Evolutionary conservation across 1,140 invertebrate genomes (phyloP).

Genomic region (Gryllus bimaculatus): DNA sequence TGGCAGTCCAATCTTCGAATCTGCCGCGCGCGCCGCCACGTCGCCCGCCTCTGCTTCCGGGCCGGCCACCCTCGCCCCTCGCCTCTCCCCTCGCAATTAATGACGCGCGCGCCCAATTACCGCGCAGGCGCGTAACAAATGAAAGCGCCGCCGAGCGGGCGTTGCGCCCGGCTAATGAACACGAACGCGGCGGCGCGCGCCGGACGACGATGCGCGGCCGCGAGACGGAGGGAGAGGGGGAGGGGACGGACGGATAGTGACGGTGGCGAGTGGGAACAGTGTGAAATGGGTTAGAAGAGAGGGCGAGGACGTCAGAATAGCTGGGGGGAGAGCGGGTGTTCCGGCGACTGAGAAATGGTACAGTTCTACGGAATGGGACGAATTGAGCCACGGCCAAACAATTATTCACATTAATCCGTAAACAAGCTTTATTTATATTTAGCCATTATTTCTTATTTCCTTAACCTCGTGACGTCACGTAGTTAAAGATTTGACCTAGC

Average conservation of each 20-base stretch:
- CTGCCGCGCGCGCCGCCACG: background rate
- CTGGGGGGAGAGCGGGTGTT: no score
- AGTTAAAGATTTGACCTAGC: no score
- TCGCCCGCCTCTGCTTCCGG: no score
- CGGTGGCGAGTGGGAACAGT: background rate
- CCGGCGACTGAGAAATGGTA: no score
- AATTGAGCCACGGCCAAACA: no score
- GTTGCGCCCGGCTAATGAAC: background rate
- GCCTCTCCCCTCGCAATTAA: background rate
- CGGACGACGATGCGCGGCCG: background rate
- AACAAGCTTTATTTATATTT: no score
- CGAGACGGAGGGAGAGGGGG: background rate
- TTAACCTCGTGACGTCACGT: no score
- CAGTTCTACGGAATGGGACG: no score
- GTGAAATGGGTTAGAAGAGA: background rate
- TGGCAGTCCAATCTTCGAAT: background rate
- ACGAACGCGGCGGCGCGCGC: background rate
- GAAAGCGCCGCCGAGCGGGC: background rate
- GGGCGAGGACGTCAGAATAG: no score
- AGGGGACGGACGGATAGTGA: background rate
- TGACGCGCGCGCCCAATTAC: background rate
- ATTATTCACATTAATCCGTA: no score
- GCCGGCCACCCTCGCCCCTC: no score
- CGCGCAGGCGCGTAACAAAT: background rate
- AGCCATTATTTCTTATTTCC: no score